Evolutionary conservation across 2,797 vertebrate genomes (phyloP), one percentile per base, ranked within the genome.

Genomic region (Chelidonichthys spinosus): DNA sequence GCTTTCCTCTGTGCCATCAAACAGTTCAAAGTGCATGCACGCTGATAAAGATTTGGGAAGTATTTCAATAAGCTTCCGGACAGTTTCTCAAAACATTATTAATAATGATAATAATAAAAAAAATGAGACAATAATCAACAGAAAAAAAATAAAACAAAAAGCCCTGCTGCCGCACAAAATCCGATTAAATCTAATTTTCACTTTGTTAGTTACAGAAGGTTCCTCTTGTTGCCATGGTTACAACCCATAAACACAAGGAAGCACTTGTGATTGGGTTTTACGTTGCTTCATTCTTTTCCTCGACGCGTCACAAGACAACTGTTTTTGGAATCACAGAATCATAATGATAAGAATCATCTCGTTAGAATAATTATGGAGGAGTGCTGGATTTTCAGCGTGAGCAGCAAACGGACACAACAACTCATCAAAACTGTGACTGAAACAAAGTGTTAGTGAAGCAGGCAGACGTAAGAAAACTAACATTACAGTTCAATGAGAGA

Each of bases 11-110:
- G 25, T 25, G 25, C 25, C 25, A 25, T 25, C 25, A 25, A 25
- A 25, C 25, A 25, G 25, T 25, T 25, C 25, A 25, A 25, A 25
- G 25, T 25, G 25, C 25, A 25, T 25, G 50, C 59, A 72, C 8
- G 43, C 18, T 61, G 61, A 63, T 17, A 32, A 42, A 40, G 50
- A 53, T 85, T 87, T 76, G 78, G 69, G 62, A 69, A 66, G 69
- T 49, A 56, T 82, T 78, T 80, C 54, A 78, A 39, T 5, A 25
- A 13, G 11, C 25, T 11, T 15, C 6, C 5, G 33, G 49, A 1
- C 62, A 32, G 46, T 13, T 52, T 17, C 13, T 39, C 4, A 14
- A 53, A 5, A 5, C 1, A 25, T 58, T 39, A 25, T 25, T 25
- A 25, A 25, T 25, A 25, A 25, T 1, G 25, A 25, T 25, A 25